phyloP scores from a whole-genome alignment of 2,888 invertebrate genomes.

The Eristalinus aeneus region DNA sequence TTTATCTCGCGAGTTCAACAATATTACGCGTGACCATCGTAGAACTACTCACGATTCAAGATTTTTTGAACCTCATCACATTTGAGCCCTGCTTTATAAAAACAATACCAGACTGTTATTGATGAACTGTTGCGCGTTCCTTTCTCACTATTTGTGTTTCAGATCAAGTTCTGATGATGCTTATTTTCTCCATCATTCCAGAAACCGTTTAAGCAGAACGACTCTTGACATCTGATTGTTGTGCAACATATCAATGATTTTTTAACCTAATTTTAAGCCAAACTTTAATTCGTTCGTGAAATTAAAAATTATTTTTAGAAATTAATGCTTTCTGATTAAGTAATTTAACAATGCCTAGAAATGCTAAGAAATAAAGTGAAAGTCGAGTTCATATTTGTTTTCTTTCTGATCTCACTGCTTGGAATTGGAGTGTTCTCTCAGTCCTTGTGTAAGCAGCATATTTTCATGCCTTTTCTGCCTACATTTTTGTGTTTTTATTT shows the following conservation, averaged over 20 bases:
- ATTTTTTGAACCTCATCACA: too few species aligned
- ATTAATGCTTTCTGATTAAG: background rate
- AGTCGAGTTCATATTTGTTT: background rate
- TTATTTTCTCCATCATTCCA: background rate
- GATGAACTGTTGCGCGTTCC: too few species aligned
- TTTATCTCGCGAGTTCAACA: too few species aligned
- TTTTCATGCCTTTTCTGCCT: conserved; percentile 4
- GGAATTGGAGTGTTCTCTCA: background rate
- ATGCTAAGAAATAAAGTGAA: background rate
- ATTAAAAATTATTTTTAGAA: background rate
- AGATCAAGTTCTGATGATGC: background rate
- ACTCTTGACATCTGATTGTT: background rate
- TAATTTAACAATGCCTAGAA: background rate
- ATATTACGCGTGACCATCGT: too few species aligned
- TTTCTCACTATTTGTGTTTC: background rate
- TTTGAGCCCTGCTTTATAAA: too few species aligned
- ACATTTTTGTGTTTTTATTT: background rate
- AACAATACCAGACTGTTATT: too few species aligned
- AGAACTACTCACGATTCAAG: too few species aligned
- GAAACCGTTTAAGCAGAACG: background rate
- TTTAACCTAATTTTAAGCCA: background rate
- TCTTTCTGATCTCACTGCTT: background rate
- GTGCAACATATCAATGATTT: background rate
- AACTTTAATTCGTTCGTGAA: background rate
- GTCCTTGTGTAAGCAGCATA: background rate